Evolutionary conservation across 1,140 invertebrate genomes (phyloP), one percentile per base, ranked within the genome.

Genomic region (Drosophila nannoptera): DNA sequence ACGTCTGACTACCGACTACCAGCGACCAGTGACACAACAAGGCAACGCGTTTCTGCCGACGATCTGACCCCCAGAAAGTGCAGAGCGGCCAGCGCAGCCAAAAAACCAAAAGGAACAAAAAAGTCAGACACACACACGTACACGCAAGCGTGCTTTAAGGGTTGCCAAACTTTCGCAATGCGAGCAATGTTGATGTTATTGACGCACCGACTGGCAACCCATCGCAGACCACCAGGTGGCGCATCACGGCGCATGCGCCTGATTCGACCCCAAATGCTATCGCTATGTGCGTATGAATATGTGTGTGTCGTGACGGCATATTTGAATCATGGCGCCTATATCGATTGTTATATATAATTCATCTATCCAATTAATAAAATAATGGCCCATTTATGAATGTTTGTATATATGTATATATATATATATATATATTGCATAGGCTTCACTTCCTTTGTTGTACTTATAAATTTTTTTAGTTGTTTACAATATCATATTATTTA

Each of bases 131-230:
- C 11, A 42, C 11, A 42, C 11, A 42, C 11, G 8, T 3, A 42
- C 40, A 42, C 40, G 31, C 8, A 4, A n/a, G 46, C 22, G 29
- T 32, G 46, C 11, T 54, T 12, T 33, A 64, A 59, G 67, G 67
- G 67, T 69, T 69, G 67, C 61, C 67, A 69, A 56, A 42, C n/a
- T 58, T 58, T 58, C n/a, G 62, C 62, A 64, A 38, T 22, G 53
- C 53, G 53, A n/a, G 11, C 22, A 22, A 12, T 22, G 14, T 31
- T 49, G 31, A 6, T 43, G 45, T 22, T 29, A 22, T 22, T 22
- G 22, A 3, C 40, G 22, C 45, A 2, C 9, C 33, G 29, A 33
- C 11, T 63, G 66, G 50, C 67, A 69, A 69, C 67, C 61, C 67
- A 45, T 45, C 32, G 40, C 40, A 33, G 48, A 22, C 32, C 35